A percentile compares a stretch with the other conserved stretches of the same genome.
phyloP scores from a whole-genome alignment of 1,140 invertebrate genomes.

The Heliconius eleuchia region DNA sequence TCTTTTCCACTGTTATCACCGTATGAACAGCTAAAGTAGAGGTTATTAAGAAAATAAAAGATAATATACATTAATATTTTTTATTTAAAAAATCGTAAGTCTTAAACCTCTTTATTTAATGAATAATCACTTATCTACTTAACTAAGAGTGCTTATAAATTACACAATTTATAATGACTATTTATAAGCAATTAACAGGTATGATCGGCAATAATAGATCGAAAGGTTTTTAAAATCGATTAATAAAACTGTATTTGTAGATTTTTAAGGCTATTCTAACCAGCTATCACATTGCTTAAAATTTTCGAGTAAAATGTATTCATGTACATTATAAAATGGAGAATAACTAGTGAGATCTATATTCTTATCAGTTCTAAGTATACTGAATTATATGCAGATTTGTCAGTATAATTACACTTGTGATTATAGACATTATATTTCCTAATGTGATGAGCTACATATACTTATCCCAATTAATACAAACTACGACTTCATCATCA shows the following conservation, averaged over 20 bases:
- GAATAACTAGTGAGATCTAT: constrained; percentile 10
- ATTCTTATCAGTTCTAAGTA: background rate
- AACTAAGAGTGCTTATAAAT: constrained; percentile 2
- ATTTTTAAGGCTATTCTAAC: constrained; percentile 11
- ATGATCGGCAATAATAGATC: constrained; percentile 7
- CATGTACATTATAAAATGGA: background rate
- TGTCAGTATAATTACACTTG: constrained; percentile 1
- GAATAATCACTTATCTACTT: constrained; percentile 23
- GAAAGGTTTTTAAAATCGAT: constrained; percentile 1
- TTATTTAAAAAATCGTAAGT: constrained; percentile 50
- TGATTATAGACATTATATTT: constrained; percentile 4
- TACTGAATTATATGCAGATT: background rate
- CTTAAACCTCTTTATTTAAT: constrained; percentile 47
- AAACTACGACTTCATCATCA: background rate
- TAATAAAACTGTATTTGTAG: background rate
- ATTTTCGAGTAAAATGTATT: background rate
- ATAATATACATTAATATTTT: constrained; percentile 23
- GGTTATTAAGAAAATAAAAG: background rate
- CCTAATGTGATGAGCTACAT: background rate
- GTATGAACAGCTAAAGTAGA: background rate
- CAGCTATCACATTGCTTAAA: background rate
- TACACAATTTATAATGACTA: background rate
- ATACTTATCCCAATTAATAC: background rate
- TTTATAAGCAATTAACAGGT: constrained; percentile 11
- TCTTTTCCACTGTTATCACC: too few relatives aligned